A percentile compares a stretch with the other conserved stretches of the same genome.
phyloP scores from a whole-genome alignment of 2,797 vertebrate species.

The Cuniculus paca region DNA sequence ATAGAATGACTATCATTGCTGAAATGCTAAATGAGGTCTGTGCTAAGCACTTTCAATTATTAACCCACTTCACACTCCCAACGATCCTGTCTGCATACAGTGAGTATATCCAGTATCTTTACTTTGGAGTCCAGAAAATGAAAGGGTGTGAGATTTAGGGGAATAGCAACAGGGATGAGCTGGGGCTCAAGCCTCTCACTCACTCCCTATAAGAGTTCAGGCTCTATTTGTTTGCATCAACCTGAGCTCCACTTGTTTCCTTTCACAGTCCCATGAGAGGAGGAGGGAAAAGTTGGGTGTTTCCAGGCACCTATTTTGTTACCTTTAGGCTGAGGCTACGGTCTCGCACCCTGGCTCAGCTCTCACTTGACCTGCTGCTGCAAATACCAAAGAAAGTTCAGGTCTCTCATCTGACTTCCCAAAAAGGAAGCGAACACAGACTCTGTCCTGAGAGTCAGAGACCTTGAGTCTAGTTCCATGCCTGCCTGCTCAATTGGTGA shows the following conservation, averaged over 20 bases:
- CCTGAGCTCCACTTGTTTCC: background rate
- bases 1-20: background rate
- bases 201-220: background rate
- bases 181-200: background rate
- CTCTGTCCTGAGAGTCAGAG: background rate
- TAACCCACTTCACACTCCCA: background rate
- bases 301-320: background rate
- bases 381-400: background rate
- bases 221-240: background rate
- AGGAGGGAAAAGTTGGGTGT: background rate
- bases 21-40: background rate
- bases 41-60: background rate
- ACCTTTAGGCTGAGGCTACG: background rate
- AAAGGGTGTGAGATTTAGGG: background rate
- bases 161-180: background rate
- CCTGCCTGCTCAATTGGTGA: too few relatives aligned
- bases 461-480: background rate
- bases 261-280: background rate
- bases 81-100: background rate
- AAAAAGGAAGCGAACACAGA: background rate
- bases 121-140: background rate
- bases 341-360: background rate
- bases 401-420: background rate
- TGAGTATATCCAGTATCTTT: background rate
- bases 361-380: background rate